A percentile compares a stretch with the other conserved stretches of the same genome.
Evolutionary conservation across 2,113 vertebrate genomes (phyloP).

Genomic region (Anoplopoma fimbria): DNA sequence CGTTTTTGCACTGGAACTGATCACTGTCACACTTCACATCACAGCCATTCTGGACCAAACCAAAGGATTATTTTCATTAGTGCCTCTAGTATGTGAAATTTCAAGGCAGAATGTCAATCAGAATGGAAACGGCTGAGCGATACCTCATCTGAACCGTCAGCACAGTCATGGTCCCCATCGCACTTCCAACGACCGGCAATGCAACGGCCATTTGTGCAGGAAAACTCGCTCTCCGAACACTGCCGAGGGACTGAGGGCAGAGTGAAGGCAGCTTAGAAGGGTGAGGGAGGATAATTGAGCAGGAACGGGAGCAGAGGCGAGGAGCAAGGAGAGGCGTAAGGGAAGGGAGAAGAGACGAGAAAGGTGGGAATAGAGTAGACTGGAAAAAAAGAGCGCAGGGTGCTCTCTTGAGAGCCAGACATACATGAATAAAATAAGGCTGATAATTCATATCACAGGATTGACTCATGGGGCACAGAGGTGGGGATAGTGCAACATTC

Average conservation of each 20-base stretch:
- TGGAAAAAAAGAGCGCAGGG: conserved; percentile 46
- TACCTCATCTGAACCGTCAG: conserved; percentile 95
- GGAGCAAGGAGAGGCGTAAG: conserved; percentile 33
- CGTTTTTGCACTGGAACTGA: conserved; percentile 96
- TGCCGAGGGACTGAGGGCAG: conserved; percentile 88
- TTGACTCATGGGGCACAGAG: conserved; percentile 53
- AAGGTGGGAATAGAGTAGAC: conserved; percentile 51
- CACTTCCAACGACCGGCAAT: conserved; percentile 98
- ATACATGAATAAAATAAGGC: conserved; percentile 40
- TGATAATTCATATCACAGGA: conserved; percentile 49
- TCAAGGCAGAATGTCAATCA: background rate
- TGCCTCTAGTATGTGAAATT: background rate
- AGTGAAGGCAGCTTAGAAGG: conserved; percentile 33
- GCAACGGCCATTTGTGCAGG: conserved; percentile 96
- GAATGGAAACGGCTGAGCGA: background rate
- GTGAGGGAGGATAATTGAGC: background rate
- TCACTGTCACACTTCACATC: conserved; percentile 93
- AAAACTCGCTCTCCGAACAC: conserved; percentile 97
- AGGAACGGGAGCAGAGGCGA: conserved; percentile 9
- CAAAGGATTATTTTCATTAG: background rate
- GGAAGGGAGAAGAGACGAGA: conserved; percentile 47
- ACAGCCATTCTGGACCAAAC: conserved; percentile 89
- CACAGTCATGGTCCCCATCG: conserved; percentile 96
- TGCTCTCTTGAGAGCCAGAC: conserved; percentile 21
- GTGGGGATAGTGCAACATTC: conserved; percentile 40